Evolutionary conservation across 2,888 invertebrate species (phyloP), one percentile per base, ranked within the genome.

Genomic region (Sclerodermus sp.): DNA sequence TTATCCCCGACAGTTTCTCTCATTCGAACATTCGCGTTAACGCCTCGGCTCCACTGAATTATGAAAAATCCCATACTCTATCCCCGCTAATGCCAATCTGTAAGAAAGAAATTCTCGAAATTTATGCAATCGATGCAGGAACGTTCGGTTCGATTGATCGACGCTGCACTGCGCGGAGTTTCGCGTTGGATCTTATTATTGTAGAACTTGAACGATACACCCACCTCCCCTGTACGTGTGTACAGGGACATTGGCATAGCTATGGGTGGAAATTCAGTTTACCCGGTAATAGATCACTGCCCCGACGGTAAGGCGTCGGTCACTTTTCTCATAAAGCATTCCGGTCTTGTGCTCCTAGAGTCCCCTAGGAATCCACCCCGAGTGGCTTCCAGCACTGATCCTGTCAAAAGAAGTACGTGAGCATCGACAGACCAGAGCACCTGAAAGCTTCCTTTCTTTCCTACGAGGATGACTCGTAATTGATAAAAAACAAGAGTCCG

Each of bases 281-380:
- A 60, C 18, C 61, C 49, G 57, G 57, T 64, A 67, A 72, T 70
- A 64, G 64, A 72, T 71, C 68, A 68, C 70, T 65, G 68, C 51
- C 55, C 56, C 51, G 51, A 45, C 60, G 63, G 59, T 66, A 67
- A 70, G 70, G 65, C 60, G 64, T 61, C 63, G 71, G 72, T 72
- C 73, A 73, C 58, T 63, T 60, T 60, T 58, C 69, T 73, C 68
- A 72, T 74, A 70, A 73, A 69, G 67, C 70, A 73, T 74, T 73
- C 74, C 64, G 60, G 58, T 57, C 66, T 71, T 70, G 72, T 70
- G 69, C 67, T 60, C 8, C 23, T 50, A 49, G 56, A 54, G 67
- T 74, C 74, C 74, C 74, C 61, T 55, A 67, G 75, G 75, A 73
- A 68, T 74, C 64, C 64, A 63, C 38, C 56, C 57, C 55, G 37